Conservation (phyloP, 1,140 invertebrate genomes). For the Callitettix versicolor region DNA sequence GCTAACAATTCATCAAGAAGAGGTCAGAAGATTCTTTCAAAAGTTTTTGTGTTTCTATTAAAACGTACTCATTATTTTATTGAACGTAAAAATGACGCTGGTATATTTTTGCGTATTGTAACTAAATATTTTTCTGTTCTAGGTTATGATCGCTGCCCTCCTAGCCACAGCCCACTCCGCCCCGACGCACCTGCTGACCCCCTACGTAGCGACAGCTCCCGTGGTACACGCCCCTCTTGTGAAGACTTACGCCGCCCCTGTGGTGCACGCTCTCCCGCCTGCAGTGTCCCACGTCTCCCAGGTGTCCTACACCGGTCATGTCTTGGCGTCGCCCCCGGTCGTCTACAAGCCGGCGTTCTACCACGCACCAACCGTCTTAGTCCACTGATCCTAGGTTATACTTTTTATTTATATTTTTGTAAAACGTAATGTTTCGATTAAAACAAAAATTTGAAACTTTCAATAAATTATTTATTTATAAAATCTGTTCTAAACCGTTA, state of each 20-base stretch:
- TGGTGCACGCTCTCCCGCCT: not conserved
- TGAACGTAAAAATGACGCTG: too few relatives aligned
- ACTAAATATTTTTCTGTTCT: too few relatives aligned
- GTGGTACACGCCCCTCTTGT: not conserved
- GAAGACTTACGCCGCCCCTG: not conserved
- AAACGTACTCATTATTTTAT: too few relatives aligned
- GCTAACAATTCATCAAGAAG: too few relatives aligned
- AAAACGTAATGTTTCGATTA: too few relatives aligned
- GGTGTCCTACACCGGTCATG: not conserved
- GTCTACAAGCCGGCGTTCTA: not conserved
- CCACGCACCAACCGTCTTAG: not conserved
- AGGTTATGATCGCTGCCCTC: not conserved
- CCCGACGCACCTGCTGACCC: not conserved
- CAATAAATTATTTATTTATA: too few relatives aligned
- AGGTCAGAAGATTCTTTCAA: too few relatives aligned
- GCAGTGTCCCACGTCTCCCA: conserved; percentile 2
- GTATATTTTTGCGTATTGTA: too few relatives aligned
- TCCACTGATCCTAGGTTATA: not conserved
- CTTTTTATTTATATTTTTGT: too few relatives aligned
- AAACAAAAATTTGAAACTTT: too few relatives aligned
- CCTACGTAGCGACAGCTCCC: not conserved
- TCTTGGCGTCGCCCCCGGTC: not conserved
- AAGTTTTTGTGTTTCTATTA: too few relatives aligned
- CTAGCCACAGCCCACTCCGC: not conserved
- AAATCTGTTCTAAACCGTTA: too few relatives aligned